Evolutionary conservation across 2,797 vertebrate genomes (phyloP).

Genomic region (Pteropus rufus): DNA sequence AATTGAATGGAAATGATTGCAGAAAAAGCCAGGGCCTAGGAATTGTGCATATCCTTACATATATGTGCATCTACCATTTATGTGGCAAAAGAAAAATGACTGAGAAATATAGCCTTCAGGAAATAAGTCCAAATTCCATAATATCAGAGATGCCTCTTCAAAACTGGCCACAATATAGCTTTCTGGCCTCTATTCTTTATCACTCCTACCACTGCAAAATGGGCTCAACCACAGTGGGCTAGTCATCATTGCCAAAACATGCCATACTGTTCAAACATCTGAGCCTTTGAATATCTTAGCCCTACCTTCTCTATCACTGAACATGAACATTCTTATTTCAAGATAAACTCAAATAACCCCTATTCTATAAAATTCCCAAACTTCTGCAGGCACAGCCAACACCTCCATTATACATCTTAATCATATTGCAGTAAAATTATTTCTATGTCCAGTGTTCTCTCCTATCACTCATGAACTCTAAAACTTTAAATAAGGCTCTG

Average conservation of each 20-base stretch:
- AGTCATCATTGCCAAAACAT: background rate
- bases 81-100: background rate
- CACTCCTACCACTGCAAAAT: background rate
- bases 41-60: background rate
- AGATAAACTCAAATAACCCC: background rate
- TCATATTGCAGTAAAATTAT: background rate
- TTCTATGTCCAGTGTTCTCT: background rate
- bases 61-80: background rate
- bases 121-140: background rate
- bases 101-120: background rate
- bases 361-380: background rate
- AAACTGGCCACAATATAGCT: background rate
- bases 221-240: background rate
- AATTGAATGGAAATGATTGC: background rate
- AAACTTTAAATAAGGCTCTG: background rate
- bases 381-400: background rate
- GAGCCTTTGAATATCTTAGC: background rate
- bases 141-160: background rate
- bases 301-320: background rate
- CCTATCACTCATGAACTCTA: background rate
- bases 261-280: background rate
- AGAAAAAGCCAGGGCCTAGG: background rate
- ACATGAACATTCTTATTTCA: background rate
- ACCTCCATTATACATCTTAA: background rate
- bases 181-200: background rate